Evolutionary conservation across 2,797 vertebrate genomes (phyloP).

Genomic region (Labeo calbasu): DNA sequence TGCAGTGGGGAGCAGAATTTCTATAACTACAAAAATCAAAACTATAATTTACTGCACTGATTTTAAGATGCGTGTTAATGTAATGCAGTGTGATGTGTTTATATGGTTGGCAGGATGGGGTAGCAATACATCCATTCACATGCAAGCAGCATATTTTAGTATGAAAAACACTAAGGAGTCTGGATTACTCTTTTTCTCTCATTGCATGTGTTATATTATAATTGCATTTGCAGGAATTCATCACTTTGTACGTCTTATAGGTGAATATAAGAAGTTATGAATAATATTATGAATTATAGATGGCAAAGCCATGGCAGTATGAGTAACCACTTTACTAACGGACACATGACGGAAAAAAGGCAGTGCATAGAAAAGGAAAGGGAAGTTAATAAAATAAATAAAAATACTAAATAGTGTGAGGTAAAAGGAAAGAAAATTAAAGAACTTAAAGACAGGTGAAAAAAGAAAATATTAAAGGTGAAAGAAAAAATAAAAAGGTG

Average conservation of each 20-base stretch:
- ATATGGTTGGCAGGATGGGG: not conserved
- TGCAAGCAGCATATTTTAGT: not conserved
- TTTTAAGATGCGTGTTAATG: not conserved
- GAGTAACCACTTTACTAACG: slow-evolving; percentile 14
- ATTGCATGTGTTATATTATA: slow-evolving; percentile 31
- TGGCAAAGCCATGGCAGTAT: slow-evolving; percentile 26
- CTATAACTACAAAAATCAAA: too few relatives aligned
- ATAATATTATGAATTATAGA: slow-evolving; percentile 40
- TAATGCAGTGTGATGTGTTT: not conserved
- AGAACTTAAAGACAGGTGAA: slow-evolving; percentile 18
- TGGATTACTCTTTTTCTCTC: slow-evolving; percentile 20
- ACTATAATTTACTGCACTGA: not conserved
- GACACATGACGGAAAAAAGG: slow-evolving; percentile 5
- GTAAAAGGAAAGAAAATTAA: slow-evolving; percentile 4
- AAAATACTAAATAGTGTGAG: not conserved
- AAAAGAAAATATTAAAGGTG: not conserved
- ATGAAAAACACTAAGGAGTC: not conserved
- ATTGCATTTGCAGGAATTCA: slow-evolving; percentile 14
- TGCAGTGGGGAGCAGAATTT: not conserved
- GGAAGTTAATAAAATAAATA: not conserved
- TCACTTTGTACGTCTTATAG: slow-evolving; percentile 23
- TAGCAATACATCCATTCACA: not conserved
- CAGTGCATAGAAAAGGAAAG: not conserved
- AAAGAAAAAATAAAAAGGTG: too few relatives aligned
- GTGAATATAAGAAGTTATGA: slow-evolving; percentile 33